Evolutionary conservation across 2,113 vertebrate species (phyloP).

Genomic region (Neolamprologus caudopunctatus): DNA sequence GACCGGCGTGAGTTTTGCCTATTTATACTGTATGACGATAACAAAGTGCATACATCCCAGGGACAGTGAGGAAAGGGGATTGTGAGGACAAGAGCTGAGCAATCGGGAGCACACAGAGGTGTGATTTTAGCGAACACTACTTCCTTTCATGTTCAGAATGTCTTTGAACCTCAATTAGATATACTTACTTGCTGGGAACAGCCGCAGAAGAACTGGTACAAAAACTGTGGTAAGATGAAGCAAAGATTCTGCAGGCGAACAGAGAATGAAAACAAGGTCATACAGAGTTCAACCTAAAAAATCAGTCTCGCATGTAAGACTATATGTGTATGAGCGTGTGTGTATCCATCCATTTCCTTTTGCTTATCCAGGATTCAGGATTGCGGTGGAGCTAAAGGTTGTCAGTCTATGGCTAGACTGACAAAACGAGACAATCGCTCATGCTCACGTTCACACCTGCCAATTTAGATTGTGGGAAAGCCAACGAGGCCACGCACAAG

Average conservation of each 20-base stretch:
- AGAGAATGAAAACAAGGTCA: background rate
- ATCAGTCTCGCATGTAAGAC: background rate
- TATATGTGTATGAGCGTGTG: background rate
- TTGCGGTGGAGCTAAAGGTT: background rate
- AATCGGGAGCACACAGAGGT: background rate
- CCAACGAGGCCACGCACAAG: background rate
- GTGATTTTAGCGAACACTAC: background rate
- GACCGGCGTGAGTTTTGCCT: background rate
- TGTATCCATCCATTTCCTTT: background rate
- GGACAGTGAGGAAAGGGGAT: slow-evolving; percentile 19
- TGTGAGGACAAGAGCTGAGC: slow-evolving; percentile 14
- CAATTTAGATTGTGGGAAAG: background rate
- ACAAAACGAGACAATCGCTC: background rate
- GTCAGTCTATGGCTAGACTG: background rate
- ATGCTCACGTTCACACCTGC: background rate
- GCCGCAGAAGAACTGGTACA: slow-evolving; percentile 99
- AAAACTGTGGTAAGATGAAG: slow-evolving; percentile 99
- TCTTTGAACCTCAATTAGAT: slow-evolving; percentile 12
- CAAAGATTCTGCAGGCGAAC: slow-evolving; percentile 85
- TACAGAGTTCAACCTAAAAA: background rate
- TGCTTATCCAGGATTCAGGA: background rate
- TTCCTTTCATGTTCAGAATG: slow-evolving; percentile 17
- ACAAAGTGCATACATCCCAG: slow-evolving; percentile 25
- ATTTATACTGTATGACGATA: background rate
- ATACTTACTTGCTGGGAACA: slow-evolving; percentile 95